These are phyloP conservation scores for Trissolcus basalis DNA, from an alignment of 1,140 invertebrate species.

Conservation along the genomic window DNA sequence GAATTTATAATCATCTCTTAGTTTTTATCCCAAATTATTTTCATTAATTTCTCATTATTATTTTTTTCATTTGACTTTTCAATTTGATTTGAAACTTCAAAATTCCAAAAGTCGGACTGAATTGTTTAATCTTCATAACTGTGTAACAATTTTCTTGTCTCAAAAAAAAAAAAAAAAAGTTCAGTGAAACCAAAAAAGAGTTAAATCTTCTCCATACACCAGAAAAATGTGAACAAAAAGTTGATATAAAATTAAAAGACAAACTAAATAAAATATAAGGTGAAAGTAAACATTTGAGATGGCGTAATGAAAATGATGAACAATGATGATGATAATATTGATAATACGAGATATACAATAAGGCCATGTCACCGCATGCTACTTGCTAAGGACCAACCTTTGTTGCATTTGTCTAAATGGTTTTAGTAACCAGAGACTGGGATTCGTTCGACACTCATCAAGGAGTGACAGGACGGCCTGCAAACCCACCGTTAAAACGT, in stretches of 20 bases:
- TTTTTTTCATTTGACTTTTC: too few relatives aligned
- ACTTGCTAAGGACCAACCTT: slow-evolving; percentile 77
- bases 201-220: slow-evolving; percentile 25
- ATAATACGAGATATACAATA: slow-evolving; percentile 70
- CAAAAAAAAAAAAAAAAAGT: too few relatives aligned
- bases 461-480: slow-evolving; percentile 75
- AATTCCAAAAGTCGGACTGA: too few relatives aligned
- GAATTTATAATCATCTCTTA: too few relatives aligned
- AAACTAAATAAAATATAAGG: slow-evolving; percentile 23
- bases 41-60: too few relatives aligned
- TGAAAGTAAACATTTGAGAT: slow-evolving; percentile 1
- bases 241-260: slow-evolving; percentile 22
- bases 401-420: slow-evolving; percentile 76
- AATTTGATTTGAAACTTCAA: too few relatives aligned
- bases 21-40: too few relatives aligned
- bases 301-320: slow-evolving; percentile 54
- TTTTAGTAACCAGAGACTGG: slow-evolving; percentile 76
- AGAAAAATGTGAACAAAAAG: slow-evolving; percentile 44
- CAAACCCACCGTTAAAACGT: slow-evolving; percentile 76
- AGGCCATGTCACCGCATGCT: slow-evolving; percentile 77
- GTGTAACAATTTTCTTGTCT: too few relatives aligned
- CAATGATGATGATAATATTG: slow-evolving; percentile 63
- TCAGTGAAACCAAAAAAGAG: not conserved
- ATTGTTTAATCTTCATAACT: too few relatives aligned
- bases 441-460: slow-evolving; percentile 74